phyloP scores from a whole-genome alignment of 2,113 vertebrate species.

The Dendropsophus ebraccatus region DNA sequence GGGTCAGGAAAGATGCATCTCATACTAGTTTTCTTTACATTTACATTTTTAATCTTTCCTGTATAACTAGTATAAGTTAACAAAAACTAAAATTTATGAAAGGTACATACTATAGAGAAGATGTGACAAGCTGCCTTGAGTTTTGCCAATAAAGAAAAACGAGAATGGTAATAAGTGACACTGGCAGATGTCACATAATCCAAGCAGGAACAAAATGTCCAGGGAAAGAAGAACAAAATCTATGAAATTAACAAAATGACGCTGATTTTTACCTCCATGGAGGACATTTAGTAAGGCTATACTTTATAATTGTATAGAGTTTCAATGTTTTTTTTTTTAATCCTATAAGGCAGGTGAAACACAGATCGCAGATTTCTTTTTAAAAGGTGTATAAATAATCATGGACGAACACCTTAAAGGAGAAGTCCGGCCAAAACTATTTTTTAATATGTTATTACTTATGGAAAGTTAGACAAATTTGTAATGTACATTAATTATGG shows the following conservation, averaged over 20 bases:
- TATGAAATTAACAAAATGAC: constrained; percentile 17
- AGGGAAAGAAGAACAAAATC: constrained; percentile 17
- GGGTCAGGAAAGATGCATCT: too few relatives aligned
- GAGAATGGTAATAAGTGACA: constrained; percentile 11
- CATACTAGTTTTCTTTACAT: too few relatives aligned
- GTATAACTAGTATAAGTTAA: background rate
- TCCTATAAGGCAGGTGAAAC: background rate
- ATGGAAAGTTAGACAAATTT: too few relatives aligned
- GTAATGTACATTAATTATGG: too few relatives aligned
- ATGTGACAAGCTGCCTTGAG: background rate
- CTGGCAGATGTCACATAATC: constrained; percentile 20
- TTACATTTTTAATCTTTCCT: too few relatives aligned
- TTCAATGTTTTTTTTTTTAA: background rate
- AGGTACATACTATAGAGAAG: background rate
- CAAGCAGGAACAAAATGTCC: background rate
- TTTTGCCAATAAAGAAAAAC: background rate
- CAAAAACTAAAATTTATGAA: background rate
- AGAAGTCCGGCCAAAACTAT: too few relatives aligned
- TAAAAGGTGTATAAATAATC: background rate
- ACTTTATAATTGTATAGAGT: background rate
- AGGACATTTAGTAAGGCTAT: constrained; percentile 26
- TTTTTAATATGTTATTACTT: too few relatives aligned
- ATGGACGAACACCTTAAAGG: background rate
- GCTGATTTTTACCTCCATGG: constrained; percentile 2
- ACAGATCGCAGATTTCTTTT: background rate